phyloP scores from a whole-genome alignment of 2,797 vertebrate genomes.

The Channallabes apus region DNA sequence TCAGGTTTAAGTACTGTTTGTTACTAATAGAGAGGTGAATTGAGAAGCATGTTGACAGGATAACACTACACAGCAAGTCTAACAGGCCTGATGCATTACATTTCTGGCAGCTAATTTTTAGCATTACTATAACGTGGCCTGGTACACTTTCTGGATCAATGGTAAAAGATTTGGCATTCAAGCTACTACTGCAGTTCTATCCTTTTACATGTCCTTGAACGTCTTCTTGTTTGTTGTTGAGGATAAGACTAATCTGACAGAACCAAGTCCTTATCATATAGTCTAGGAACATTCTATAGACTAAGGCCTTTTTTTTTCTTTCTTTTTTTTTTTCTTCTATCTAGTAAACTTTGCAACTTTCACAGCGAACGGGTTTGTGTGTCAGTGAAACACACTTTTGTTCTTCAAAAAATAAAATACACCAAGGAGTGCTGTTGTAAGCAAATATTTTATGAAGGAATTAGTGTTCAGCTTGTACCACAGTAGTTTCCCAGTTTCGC shows the following conservation, averaged over 20 bases:
- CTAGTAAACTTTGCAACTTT: background rate
- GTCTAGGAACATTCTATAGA: background rate
- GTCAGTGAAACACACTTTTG: background rate
- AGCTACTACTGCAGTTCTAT: background rate
- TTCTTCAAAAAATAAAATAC: background rate
- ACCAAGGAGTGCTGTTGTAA: background rate
- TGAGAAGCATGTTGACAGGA: background rate
- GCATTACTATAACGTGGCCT: background rate
- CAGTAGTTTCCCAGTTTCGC: background rate
- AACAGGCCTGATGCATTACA: background rate
- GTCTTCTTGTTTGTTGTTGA: background rate
- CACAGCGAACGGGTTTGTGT: background rate
- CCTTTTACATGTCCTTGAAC: background rate
- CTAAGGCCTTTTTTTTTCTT: background rate
- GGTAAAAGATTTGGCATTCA: too few species aligned
- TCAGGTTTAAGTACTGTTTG: background rate
- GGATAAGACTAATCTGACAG: background rate
- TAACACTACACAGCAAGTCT: slow-evolving; percentile 1
- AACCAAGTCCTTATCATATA: background rate
- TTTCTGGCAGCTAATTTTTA: slow-evolving; percentile 18
- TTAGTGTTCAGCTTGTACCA: background rate
- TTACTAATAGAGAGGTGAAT: background rate
- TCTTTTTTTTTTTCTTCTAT: too few species aligned
- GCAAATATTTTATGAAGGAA: background rate
- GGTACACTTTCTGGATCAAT: background rate